Base-by-base conservation (phyloP, 1,140 invertebrate genomes). In the Glossosoma conforme region DNA sequence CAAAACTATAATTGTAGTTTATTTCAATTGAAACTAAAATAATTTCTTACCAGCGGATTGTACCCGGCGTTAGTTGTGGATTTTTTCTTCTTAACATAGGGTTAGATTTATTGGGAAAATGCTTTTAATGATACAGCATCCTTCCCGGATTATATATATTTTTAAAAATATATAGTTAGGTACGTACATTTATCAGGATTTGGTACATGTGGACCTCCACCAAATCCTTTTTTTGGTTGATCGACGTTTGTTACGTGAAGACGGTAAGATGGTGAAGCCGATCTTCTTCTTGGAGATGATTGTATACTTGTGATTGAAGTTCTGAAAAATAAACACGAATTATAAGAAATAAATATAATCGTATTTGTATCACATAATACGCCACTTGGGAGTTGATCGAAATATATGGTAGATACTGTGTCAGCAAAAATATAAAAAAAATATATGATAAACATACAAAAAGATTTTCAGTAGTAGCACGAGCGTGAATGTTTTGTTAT, bases 241-340 rank as follows among this genome's bases (percentile, higher is more conserved):
- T 74, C 73, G 3, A 70, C 71, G 25, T 73, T 67, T 10, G 60
- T 68, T 0, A 74, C 70, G 42, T 74, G 72, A 9, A 74, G 60
- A 30, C 70, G 64, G 53, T 69, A 74, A 3, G 66, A 63, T 3
- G 73, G 73, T 53, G 69, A 73, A 8, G 67, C 61, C 3, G 67
- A 71, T 49, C 67, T 64, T 47, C 68, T 63, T 43, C 65, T 63
- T n/a, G 64, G 42, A 24, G 52, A 40, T 11, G 51, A 54, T 13
- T 53, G 28, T 10, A 38, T 24, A 19, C 56, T 54, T 30, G 35
- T 47, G n/a, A 37, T 37, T 5, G 56, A 54, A 17, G 35, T 48
- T 28, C 56, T 58, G 17, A 20, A 20, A 37, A 22, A 18, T 4
- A 11, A 20, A 3, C n/a, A 28, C 28, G 4, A 28, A 28, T 10